Conservation (phyloP, 2,888 invertebrate species). For the Norana najaformis region DNA sequence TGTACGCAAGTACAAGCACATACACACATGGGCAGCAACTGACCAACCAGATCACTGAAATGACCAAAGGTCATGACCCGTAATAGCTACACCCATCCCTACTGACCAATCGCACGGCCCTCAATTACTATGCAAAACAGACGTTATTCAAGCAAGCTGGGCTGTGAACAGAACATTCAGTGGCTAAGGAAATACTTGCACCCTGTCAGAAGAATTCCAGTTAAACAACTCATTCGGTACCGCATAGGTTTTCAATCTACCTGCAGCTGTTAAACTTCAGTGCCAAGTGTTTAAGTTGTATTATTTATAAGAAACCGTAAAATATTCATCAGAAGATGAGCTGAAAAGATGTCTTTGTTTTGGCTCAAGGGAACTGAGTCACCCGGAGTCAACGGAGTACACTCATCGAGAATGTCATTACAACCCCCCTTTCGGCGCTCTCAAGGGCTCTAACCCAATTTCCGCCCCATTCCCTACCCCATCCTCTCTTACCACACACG, state of each 20-base stretch:
- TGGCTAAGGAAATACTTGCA: neutral
- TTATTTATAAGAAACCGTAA: neutral
- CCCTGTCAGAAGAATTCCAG: neutral
- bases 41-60: neutral
- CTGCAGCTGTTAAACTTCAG: neutral
- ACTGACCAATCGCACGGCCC: neutral
- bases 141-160: neutral
- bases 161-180: neutral
- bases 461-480: neutral
- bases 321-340: too few species aligned
- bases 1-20: neutral
- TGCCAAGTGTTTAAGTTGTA: neutral
- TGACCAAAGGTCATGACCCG: neutral
- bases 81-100: neutral
- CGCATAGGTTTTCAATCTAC: neutral
- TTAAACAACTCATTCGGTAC: neutral
- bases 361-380: neutral
- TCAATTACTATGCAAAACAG: neutral
- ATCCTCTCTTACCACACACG: neutral
- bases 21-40: neutral
- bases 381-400: neutral
- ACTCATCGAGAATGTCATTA: neutral
- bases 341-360: neutral
- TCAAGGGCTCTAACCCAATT: conserved; percentile 5
- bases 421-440: neutral